Evolutionary conservation across 37 sponge, comb jelly and placozoan genomes (phyloP).

Genomic region (Chondrilla cf. caribensis): DNA sequence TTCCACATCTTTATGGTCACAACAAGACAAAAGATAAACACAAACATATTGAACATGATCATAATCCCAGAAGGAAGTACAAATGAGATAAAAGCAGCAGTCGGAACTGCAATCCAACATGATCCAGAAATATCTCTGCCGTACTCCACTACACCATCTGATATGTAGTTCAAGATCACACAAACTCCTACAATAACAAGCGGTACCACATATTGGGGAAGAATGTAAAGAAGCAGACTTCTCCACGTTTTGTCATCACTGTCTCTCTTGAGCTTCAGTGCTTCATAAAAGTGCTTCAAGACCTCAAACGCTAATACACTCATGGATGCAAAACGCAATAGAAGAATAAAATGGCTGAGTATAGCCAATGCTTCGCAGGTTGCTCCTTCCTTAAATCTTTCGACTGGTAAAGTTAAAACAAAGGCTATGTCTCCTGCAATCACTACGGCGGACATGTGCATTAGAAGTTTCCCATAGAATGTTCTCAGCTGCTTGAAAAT

Average conservation of each 20-base stretch:
- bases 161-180: slow-evolving; percentile 37
- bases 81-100: slow-evolving; percentile 36
- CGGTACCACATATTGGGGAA: slow-evolving; percentile 12
- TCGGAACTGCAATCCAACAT: slow-evolving; percentile 44
- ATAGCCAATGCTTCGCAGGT: slow-evolving; percentile 33
- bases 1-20: background rate
- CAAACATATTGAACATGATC: slow-evolving; percentile 7
- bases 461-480: slow-evolving; percentile 38
- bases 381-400: background rate
- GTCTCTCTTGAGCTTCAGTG: background rate
- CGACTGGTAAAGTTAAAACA: background rate
- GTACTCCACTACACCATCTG: background rate
- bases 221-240: background rate
- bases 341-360: slow-evolving; percentile 36
- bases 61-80: background rate
- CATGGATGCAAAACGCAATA: slow-evolving; percentile 49
- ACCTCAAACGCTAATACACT: slow-evolving; percentile 31
- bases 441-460: slow-evolving; percentile 32
- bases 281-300: background rate
- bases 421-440: slow-evolving; percentile 25
- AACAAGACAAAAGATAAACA: background rate
- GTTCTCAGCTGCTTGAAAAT: slow-evolving; percentile 48
- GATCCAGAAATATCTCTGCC: background rate
- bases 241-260: background rate
- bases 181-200: slow-evolving; percentile 3